Percentiles rank a stretch among this genome's conserved stretches.
Conservation (phyloP, 2,888 invertebrate genomes). For the Halictus quadricinctus region DNA sequence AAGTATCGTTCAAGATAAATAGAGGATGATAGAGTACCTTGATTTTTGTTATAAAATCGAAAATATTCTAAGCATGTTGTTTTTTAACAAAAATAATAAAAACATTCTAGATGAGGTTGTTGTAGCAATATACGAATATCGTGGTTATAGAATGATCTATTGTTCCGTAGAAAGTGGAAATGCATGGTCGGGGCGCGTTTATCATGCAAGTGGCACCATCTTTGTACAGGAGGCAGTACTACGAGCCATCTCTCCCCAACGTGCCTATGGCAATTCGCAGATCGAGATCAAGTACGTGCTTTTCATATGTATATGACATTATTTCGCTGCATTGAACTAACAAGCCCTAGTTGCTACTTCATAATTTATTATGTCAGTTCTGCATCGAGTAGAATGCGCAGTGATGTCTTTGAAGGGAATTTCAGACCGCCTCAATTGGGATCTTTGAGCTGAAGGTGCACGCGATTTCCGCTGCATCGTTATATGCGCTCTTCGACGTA, state of each 20-base stretch:
- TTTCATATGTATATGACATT: conserved; percentile 34
- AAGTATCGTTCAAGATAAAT: background rate
- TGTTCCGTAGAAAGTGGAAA: conserved; percentile 19
- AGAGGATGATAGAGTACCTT: background rate
- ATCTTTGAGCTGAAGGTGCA: conserved; percentile 10
- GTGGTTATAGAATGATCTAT: conserved; percentile 18
- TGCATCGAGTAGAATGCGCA: conserved; percentile 9
- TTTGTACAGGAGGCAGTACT: conserved; percentile 37
- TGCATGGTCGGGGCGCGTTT: background rate
- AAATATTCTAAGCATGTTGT: background rate
- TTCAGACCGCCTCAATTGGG: conserved; percentile 5
- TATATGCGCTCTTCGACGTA: background rate
- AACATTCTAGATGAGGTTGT: conserved; percentile 12
- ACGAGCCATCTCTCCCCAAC: conserved; percentile 16
- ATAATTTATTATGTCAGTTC: conserved; percentile 40
- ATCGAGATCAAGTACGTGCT: conserved; percentile 43
- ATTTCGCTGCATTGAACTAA: conserved; percentile 44
- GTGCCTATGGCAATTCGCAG: conserved; percentile 39
- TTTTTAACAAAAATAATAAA: background rate
- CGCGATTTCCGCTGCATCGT: background rate
- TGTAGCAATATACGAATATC: background rate
- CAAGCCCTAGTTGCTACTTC: conserved; percentile 30
- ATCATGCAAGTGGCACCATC: conserved; percentile 59
- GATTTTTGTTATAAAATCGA: background rate
- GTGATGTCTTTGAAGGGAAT: conserved; percentile 2